Evolutionary conservation across 2,888 invertebrate genomes (phyloP), one percentile per base, ranked within the genome.

Genomic region (Volucella inflata): DNA sequence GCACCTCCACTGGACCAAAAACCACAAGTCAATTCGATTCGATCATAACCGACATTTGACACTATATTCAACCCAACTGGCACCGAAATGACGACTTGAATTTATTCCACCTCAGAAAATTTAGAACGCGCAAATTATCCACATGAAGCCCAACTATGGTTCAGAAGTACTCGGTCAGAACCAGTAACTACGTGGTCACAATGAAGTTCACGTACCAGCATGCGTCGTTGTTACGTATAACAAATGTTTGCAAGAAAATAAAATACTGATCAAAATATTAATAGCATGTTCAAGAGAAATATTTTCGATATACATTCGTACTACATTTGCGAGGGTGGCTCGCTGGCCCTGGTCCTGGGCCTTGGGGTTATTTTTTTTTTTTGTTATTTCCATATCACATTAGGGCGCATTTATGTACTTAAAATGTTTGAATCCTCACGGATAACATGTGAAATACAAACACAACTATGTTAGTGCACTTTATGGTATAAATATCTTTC

Each of bases 271-370:
- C 76, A 59, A 71, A 77, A 88, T 87, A 83, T 87, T 88, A 88
- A 88, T 88, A 88, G 87, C 88, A 88, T 88, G 88, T 83, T 88
- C 87, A 88, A 83, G 87, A 87, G 87, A 88, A 88, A 88, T 83
- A 88, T 88, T 87, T 87, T 88, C 87, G 85, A 30, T 30, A 30
- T 30, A 88, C 6, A 30, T 30, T 30, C 30, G 30, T 6, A 30
- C 6, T 6, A 30, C 6, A 88, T 88, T 88, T 88, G 88, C 88
- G 88, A 88, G 88, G 88, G 88, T 88, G 88, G 87, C 81, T 87
- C 48, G 12, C 17, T 12, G 38, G 59, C 17, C 67, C 62, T 60
- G 68, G 36, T 48, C 62, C 59, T 51, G 51, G 44, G 65, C 65
- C 50, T 70, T 65, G 64, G 55, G 60, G 53, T 59, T 38, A 4